Percentiles rank a stretch among this genome's conserved stretches.
Conservation (phyloP, 1,140 invertebrate genomes). For the Drosophila subpulchrella region DNA sequence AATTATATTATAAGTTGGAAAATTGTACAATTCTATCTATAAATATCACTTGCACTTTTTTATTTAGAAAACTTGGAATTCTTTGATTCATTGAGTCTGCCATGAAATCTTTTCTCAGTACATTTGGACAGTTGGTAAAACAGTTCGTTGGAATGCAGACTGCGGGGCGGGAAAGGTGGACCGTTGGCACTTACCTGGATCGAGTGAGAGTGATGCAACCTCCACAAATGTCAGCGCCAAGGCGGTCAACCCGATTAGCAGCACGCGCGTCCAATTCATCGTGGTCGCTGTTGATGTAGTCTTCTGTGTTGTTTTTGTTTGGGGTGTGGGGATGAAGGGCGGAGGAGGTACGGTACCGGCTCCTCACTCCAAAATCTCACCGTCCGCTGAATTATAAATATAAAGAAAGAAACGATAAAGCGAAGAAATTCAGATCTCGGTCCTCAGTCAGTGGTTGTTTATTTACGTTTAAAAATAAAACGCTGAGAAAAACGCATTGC, state of each 20-base stretch:
- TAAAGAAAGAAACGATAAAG: constrained; percentile 53
- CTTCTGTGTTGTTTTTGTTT: constrained; percentile 5
- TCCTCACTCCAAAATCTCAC: constrained; percentile 44
- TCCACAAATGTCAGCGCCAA: constrained; percentile 71
- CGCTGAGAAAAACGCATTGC: constrained; percentile 48
- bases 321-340: neutral
- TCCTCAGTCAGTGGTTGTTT: constrained; percentile 72
- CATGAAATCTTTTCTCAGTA: neutral
- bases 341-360: neutral
- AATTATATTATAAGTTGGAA: neutral
- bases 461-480: constrained; percentile 80
- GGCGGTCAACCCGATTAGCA: constrained; percentile 68
- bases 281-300: constrained; percentile 13
- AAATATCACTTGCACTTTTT: neutral
- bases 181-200: constrained; percentile 71
- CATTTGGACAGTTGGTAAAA: constrained; percentile 2
- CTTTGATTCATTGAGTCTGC: neutral
- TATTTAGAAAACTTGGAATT: neutral
- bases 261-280: constrained; percentile 81
- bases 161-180: neutral
- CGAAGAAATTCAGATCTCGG: constrained; percentile 5
- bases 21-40: neutral
- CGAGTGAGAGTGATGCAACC: constrained; percentile 81
- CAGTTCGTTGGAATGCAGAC: neutral
- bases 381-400: constrained; percentile 73